These are phyloP conservation scores for Probaryconus sp. DNA, from an alignment of 1,140 invertebrate genomes.

Conservation along the genomic window DNA sequence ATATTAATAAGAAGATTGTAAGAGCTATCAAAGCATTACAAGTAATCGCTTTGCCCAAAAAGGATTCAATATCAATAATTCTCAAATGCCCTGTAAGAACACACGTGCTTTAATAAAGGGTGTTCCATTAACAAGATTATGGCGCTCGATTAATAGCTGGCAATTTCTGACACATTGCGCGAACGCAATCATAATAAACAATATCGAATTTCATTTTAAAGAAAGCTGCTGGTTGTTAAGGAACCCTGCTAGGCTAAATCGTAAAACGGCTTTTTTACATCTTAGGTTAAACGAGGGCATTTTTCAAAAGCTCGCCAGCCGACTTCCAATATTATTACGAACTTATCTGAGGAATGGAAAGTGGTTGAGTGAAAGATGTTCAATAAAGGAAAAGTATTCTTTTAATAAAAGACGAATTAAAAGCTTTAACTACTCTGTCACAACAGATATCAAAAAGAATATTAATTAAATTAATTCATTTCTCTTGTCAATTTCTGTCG, in stretches of 20 bases:
- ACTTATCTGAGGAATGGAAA: not conserved
- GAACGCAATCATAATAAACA: slow-evolving; percentile 55
- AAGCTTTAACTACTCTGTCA: no score
- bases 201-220: slow-evolving; percentile 50
- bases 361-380: no score
- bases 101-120: slow-evolving; percentile 59
- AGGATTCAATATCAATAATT: slow-evolving; percentile 59
- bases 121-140: slow-evolving; percentile 60
- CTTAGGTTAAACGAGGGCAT: slow-evolving; percentile 3
- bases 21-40: slow-evolving; percentile 45
- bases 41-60: slow-evolving; percentile 45
- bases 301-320: slow-evolving; percentile 11
- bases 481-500: no score
- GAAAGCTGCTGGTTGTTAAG: not conserved
- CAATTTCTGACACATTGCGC: slow-evolving; percentile 54
- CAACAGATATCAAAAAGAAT: no score
- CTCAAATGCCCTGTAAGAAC: slow-evolving; percentile 35
- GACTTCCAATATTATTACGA: not conserved
- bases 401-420: no score
- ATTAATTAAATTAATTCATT: no score
- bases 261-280: slow-evolving; percentile 1
- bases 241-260: not conserved
- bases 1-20: slow-evolving; percentile 22
- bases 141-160: slow-evolving; percentile 54
- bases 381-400: no score